Conservation (phyloP, 1,140 invertebrate genomes). For the Pteromalus puparum region DNA sequence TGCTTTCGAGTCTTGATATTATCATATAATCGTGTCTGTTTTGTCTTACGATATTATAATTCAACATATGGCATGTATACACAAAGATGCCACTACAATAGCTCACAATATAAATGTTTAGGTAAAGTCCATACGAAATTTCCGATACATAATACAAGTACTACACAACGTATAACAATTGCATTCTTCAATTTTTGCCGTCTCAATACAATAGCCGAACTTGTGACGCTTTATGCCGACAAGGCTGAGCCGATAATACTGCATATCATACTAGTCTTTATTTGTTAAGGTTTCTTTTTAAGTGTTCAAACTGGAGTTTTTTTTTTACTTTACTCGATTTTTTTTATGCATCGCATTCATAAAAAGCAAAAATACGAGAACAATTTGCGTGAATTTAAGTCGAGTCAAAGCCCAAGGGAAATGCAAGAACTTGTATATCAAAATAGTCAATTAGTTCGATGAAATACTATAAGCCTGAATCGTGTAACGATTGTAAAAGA, state of each 20-base stretch:
- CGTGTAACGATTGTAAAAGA: too few species aligned
- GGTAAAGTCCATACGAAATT: not conserved
- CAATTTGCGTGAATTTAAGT: not conserved
- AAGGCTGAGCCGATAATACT: not conserved
- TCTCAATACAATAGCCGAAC: not conserved
- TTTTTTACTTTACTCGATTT: not conserved
- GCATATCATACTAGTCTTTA: not conserved
- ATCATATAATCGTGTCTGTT: constrained; percentile 4
- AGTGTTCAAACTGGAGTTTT: not conserved
- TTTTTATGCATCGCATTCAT: not conserved
- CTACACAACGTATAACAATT: not conserved
- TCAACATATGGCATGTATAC: not conserved
- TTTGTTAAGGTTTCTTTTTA: not conserved
- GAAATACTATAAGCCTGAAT: not conserved
- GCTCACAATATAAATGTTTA: not conserved
- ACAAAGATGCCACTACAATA: not conserved
- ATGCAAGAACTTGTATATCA: not conserved
- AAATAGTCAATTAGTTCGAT: constrained; percentile 18
- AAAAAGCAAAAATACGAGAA: too few species aligned
- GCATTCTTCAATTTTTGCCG: not conserved
- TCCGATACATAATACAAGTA: not conserved
- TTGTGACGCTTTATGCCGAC: not conserved
- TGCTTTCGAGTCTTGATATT: not conserved
- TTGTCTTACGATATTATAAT: not conserved
- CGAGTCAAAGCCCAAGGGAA: not conserved